These are phyloP conservation scores for Mobula hypostoma DNA, from an alignment of 2,113 vertebrate species.

Conservation along the genomic window DNA sequence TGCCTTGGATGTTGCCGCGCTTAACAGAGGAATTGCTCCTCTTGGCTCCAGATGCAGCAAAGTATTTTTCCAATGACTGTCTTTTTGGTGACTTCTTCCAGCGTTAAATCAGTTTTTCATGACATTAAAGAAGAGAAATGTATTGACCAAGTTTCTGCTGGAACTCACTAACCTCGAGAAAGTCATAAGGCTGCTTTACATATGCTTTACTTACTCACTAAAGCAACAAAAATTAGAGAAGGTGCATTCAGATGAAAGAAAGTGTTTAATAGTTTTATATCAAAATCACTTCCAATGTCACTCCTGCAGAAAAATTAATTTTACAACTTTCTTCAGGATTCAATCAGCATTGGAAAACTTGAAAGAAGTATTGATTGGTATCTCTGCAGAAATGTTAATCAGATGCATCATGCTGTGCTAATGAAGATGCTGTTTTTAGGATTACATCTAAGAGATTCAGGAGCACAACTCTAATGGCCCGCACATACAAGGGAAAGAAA, in stretches of 20 bases:
- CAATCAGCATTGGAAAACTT: background rate
- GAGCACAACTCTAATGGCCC: too few relatives aligned
- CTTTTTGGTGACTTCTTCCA: background rate
- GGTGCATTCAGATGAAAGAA: background rate
- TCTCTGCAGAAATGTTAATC: too few relatives aligned
- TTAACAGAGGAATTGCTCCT: background rate
- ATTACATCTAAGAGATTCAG: too few relatives aligned
- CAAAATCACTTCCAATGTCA: background rate
- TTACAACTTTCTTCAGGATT: background rate
- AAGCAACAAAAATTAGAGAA: background rate
- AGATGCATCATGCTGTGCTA: too few relatives aligned
- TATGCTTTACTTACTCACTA: background rate
- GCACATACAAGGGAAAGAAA: too few relatives aligned
- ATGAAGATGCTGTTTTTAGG: too few relatives aligned
- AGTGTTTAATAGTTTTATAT: background rate
- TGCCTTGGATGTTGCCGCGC: background rate
- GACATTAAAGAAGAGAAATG: background rate
- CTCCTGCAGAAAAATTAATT: background rate
- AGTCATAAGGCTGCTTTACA: background rate
- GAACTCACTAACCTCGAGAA: background rate
- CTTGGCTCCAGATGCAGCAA: background rate
- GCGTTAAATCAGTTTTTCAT: background rate
- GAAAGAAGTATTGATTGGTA: background rate
- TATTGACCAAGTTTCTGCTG: background rate
- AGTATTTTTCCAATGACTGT: background rate